Evolutionary conservation across 1,140 invertebrate genomes (phyloP).

Genomic region (Heterodera schachtii): DNA sequence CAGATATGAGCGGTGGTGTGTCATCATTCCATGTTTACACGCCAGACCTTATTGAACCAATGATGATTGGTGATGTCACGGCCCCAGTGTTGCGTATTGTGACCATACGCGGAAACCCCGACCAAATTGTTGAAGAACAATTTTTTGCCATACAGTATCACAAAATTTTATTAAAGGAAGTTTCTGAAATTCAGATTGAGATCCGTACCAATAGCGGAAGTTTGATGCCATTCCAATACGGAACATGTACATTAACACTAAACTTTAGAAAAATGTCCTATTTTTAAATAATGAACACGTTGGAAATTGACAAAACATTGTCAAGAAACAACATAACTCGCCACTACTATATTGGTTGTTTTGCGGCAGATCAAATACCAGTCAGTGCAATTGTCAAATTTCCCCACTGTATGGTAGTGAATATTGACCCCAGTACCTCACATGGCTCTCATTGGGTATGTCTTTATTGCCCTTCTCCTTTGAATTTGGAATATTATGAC

Average conservation of each 20-base stretch:
- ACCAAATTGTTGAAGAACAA: too few species aligned
- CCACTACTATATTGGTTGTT: conserved; percentile 3
- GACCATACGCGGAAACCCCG: background rate
- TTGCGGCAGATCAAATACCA: conserved; percentile 2
- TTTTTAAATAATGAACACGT: background rate
- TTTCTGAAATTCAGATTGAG: too few species aligned
- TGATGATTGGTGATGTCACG: conserved; percentile 29
- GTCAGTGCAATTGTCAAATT: background rate
- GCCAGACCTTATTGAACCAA: conserved; percentile 34
- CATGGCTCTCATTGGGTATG: conserved; percentile 5
- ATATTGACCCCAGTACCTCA: background rate
- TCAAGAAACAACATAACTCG: background rate
- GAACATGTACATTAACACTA: background rate
- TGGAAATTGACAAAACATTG: conserved; percentile 4
- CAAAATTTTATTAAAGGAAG: background rate
- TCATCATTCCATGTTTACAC: conserved; percentile 36
- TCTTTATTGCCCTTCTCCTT: background rate
- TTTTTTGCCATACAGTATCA: background rate
- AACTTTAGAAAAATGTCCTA: background rate
- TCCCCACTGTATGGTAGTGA: background rate
- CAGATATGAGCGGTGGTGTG: conserved; percentile 10
- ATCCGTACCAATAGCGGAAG: too few species aligned
- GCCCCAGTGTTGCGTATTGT: conserved; percentile 37
- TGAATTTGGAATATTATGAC: conserved; percentile 11
- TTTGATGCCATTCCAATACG: too few species aligned